phyloP scores from a whole-genome alignment of 2,113 vertebrate genomes.

The Misgurnus anguillicaudatus region DNA sequence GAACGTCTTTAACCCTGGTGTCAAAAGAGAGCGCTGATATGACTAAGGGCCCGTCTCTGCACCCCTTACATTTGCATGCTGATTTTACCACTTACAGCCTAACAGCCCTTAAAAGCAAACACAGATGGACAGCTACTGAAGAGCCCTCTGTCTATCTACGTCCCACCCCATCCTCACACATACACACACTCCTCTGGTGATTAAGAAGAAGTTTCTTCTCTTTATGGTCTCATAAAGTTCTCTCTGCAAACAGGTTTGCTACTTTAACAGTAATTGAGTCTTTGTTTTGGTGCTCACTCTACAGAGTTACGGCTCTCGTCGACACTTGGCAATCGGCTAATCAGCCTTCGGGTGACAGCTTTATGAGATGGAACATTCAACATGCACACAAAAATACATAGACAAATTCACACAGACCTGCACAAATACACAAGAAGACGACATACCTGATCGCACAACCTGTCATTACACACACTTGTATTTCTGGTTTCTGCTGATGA shows the following conservation, averaged over 20 bases:
- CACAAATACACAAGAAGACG: constrained; percentile 8
- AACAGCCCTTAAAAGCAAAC: constrained; percentile 52
- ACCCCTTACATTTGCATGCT: constrained; percentile 29
- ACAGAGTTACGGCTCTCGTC: constrained; percentile 51
- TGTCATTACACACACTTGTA: constrained; percentile 24
- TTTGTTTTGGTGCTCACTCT: constrained; percentile 52
- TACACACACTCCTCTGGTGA: constrained; percentile 39
- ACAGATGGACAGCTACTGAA: constrained; percentile 51
- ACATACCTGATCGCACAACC: constrained; percentile 25
- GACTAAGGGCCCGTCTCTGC: background rate
- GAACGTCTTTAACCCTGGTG: constrained; percentile 30
- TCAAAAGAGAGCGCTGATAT: constrained; percentile 28
- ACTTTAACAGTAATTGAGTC: constrained; percentile 52
- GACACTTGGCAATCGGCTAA: constrained; percentile 42
- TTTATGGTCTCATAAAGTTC: constrained; percentile 53
- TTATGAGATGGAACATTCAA: constrained; percentile 35
- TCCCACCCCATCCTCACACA: constrained; percentile 12
- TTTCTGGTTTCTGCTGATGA: constrained; percentile 30
- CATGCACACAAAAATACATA: background rate
- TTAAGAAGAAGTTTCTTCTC: constrained; percentile 48
- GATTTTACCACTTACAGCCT: constrained; percentile 47
- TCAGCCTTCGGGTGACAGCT: constrained; percentile 38
- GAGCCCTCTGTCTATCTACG: constrained; percentile 23
- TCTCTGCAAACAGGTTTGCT: constrained; percentile 54
- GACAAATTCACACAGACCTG: constrained; percentile 9